Evolutionary conservation across 1,140 invertebrate species (phyloP).

Genomic region (Dolichoris vasculosae): DNA sequence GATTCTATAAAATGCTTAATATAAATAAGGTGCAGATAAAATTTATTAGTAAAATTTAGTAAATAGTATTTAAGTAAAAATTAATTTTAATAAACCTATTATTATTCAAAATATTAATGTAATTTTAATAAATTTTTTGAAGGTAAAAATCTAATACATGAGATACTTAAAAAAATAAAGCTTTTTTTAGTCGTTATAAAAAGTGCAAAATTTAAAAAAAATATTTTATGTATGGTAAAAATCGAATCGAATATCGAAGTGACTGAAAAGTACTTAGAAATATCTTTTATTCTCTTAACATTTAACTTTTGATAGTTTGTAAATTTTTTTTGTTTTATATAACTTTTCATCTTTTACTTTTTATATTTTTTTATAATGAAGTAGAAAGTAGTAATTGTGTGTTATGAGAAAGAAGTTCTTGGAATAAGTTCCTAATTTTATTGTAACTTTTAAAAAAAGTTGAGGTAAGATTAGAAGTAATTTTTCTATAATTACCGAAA

Average conservation of each 20-base stretch:
- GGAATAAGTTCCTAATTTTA: conserved; percentile 2
- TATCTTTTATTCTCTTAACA: conserved; percentile 12
- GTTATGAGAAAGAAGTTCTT: conserved; percentile 11
- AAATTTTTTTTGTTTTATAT: neutral
- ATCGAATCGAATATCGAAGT: neutral
- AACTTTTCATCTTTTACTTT: conserved; percentile 10
- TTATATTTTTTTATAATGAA: conserved; percentile 22
- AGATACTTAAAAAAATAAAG: no score
- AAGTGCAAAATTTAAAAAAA: no score
- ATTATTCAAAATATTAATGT: no score
- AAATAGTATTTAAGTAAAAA: neutral
- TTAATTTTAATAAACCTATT: no score
- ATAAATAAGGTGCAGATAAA: neutral
- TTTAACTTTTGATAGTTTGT: conserved; percentile 19
- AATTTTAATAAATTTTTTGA: no score
- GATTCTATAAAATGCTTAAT: neutral
- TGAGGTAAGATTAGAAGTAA: conserved; percentile 3
- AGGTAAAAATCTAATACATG: no score
- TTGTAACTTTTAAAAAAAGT: conserved; percentile 4
- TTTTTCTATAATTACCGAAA: conserved; percentile 11
- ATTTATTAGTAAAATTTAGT: neutral
- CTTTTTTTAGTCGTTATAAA: no score
- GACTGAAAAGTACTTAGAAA: neutral
- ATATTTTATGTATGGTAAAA: no score
- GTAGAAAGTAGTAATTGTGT: neutral